Conservation (phyloP, 2,113 vertebrate species). For the Corydoras maculifer region DNA sequence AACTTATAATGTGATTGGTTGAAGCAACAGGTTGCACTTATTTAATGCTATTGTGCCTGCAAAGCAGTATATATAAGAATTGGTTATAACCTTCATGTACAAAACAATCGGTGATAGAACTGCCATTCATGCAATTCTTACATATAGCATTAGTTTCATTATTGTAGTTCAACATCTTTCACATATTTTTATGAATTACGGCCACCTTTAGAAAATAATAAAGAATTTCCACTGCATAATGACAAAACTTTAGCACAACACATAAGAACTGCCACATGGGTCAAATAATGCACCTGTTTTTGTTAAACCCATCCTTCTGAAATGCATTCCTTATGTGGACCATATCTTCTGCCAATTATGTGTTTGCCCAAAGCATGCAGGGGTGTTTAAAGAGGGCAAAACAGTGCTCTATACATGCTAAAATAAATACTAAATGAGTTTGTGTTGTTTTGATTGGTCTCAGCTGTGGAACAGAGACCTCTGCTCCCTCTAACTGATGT, state of each 20-base stretch:
- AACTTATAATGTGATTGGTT: too few species aligned
- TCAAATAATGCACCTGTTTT: slow-evolving; percentile 50
- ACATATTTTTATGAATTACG: neutral
- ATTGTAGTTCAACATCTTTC: too few species aligned
- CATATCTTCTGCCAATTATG: slow-evolving; percentile 46
- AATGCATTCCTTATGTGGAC: slow-evolving; percentile 47
- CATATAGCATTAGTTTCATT: too few species aligned
- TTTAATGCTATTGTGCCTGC: too few species aligned
- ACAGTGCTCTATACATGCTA: slow-evolving; percentile 34
- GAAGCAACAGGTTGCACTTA: too few species aligned
- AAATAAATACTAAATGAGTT: slow-evolving; percentile 44
- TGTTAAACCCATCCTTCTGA: slow-evolving; percentile 34
- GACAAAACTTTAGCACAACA: neutral
- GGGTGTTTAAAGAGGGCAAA: slow-evolving; percentile 42
- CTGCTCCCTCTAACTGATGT: slow-evolving; percentile 22
- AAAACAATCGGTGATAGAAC: too few species aligned
- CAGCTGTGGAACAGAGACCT: slow-evolving; percentile 43
- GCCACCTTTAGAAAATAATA: slow-evolving; percentile 1
- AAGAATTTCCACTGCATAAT: slow-evolving; percentile 6
- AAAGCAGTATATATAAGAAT: too few species aligned
- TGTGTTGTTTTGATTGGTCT: slow-evolving; percentile 52
- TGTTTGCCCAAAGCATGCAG: slow-evolving; percentile 35
- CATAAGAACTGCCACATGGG: slow-evolving; percentile 1
- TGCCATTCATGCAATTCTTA: too few species aligned
- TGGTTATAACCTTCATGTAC: too few species aligned